Base-by-base conservation (phyloP, 2,888 invertebrate genomes). In the Allolobophora icterica region DNA sequence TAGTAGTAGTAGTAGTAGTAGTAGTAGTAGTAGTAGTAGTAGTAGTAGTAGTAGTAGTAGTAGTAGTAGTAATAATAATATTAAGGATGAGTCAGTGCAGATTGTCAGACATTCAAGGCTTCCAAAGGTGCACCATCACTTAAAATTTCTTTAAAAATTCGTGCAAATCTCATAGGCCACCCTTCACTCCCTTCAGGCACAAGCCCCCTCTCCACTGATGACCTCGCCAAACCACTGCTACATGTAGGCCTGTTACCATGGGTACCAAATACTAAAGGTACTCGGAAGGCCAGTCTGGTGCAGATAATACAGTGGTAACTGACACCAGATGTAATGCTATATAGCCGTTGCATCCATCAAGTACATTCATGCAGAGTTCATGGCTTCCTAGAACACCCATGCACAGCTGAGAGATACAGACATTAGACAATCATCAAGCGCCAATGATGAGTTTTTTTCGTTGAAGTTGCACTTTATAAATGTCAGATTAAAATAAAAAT, bases 301-400 rank as follows among this genome's bases (percentile, higher is more conserved):
- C 71, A 71, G 71, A 71, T 71, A 1, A 71, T 71, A 71, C 8
- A 71, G 71, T 11, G 71, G n/a, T 71, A 71, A 24, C 52, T 24
- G 52, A 71, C n/a, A n/a, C n/a, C 30, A n/a, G 71, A 71, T 71
- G 71, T 71, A n/a, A 71, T 71, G n/a, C 71, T 71, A 71, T 71
- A 71, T 71, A 71, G 71, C 30, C n/a, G 71, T 71, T 8, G 71
- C 71, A 71, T n/a, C 71, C n/a, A 71, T 71, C 71, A 71, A n/a
- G n/a, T 71, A 17, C n/a, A 71, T 71, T 71, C n/a, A 71, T 30
- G 71, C 71, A 71, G 71, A 71, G 30, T 71, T 30, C n/a, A 11
- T 71, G 71, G 71, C 30, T 30, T 71, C 71, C 30, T 71, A n/a
- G 71, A 71, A 71, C 71, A 0, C 30, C n/a, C n/a, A 52, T 6